A percentile compares a stretch with the other conserved stretches of the same genome.
Conservation (phyloP, 2,888 invertebrate species). For the Dicycla oo region DNA sequence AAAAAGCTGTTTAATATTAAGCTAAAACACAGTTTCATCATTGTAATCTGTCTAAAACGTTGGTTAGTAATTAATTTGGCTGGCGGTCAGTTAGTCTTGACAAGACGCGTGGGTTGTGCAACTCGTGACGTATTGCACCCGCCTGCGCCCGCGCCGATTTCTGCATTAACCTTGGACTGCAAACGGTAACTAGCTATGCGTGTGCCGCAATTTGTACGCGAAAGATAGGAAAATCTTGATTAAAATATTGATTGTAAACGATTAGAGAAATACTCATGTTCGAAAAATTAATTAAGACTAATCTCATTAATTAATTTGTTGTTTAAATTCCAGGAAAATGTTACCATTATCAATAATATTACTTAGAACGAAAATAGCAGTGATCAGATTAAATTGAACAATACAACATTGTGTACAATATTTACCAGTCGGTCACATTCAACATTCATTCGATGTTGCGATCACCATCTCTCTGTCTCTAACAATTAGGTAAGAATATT, state of each 20-base stretch:
- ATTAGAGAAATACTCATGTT: conserved; percentile 13
- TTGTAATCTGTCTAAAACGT: conserved; percentile 67
- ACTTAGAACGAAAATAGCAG: neutral
- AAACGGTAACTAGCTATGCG: conserved; percentile 54
- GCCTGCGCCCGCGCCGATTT: conserved; percentile 74
- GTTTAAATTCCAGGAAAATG: neutral
- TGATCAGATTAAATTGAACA: neutral
- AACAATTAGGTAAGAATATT: conserved; percentile 20
- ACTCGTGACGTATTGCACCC: conserved; percentile 73
- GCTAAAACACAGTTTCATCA: conserved; percentile 67
- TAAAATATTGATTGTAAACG: conserved; percentile 13
- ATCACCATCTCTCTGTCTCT: neutral
- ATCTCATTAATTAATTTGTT: conserved; percentile 23
- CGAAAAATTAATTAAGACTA: neutral
- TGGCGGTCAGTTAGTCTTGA: conserved; percentile 72
- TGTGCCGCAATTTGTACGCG: conserved; percentile 60
- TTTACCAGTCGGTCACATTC: neutral
- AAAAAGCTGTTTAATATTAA: conserved; percentile 60
- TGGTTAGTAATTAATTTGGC: conserved; percentile 75
- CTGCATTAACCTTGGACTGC: conserved; percentile 79
- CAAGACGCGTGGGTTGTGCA: conserved; percentile 78
- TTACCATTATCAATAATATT: neutral
- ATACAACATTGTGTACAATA: neutral
- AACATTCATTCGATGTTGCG: neutral
- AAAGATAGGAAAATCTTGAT: conserved; percentile 40